Conservation (phyloP, 2,797 vertebrate species). For the Spheniscus humboldti region DNA sequence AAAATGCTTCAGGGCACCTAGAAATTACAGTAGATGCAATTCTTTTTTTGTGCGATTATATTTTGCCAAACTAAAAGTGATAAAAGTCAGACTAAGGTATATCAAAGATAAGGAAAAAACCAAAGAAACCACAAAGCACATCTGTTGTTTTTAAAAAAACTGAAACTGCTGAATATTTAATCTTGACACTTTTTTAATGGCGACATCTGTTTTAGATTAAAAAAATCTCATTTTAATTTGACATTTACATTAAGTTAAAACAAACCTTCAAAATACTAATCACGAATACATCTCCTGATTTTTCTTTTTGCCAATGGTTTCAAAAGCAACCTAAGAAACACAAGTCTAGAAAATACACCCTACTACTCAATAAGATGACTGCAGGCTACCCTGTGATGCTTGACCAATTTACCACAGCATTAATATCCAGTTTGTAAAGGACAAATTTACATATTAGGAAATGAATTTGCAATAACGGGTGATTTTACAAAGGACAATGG, state of each 20-base stretch:
- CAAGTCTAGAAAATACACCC: not conserved
- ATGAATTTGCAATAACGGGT: not conserved
- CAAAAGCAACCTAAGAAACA: not conserved
- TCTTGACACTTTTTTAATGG: not conserved
- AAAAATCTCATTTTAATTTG: not conserved
- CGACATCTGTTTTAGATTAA: not conserved
- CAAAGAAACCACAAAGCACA: not conserved
- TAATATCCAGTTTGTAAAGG: not conserved
- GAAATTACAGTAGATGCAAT: not conserved
- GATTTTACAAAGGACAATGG: not conserved
- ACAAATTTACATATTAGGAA: not conserved
- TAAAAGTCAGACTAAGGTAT: not conserved
- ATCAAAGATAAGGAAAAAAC: not conserved
- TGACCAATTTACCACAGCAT: not conserved
- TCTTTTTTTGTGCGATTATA: not conserved
- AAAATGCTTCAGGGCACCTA: not conserved
- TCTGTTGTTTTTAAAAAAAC: not conserved
- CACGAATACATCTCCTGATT: not conserved
- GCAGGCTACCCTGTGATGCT: not conserved
- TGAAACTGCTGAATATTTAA: not conserved
- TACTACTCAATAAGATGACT: not conserved
- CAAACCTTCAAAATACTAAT: not conserved
- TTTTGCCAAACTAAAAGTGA: not conserved
- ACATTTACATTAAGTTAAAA: not conserved
- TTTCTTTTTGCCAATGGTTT: not conserved